Base-by-base conservation (phyloP, 2,888 invertebrate species). In the Epsilonema sp. region DNA sequence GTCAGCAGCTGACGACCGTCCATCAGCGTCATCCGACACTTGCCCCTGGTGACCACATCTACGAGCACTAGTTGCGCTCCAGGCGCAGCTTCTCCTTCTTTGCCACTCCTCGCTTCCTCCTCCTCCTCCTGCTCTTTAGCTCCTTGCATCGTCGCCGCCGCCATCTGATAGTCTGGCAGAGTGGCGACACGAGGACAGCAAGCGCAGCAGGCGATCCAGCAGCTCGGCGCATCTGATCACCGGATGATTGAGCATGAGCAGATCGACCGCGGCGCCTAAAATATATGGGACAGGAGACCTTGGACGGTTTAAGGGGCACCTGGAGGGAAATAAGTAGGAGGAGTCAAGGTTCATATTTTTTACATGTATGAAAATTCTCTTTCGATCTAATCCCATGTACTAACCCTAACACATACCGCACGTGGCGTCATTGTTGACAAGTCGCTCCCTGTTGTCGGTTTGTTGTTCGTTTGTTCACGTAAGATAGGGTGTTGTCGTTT, bases 1-100 rank as follows among this genome's bases (percentile, higher is more conserved):
- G 83, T 70, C 45, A 85, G 69, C 21, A 84, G 67, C 42, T 77
- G 77, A 1, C 82, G 82, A 1, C 81, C 80, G 66, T 83, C 82
- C 59, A 82, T 82, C 13, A 84, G 67, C 83, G 62, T 84, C 83
- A 61, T 82, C 82, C 0, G 82, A 61, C 82, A 82, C 51, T 78
- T 78, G 61, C 82, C 82, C 50, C 80, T 79, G 1, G 81, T 82
- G 26, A 84, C 69, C 42, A 67, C 65, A 64, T 79, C 77, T 36
- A 82, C 79, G 37, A 79, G 79, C 43, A 80, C 74, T n/a, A 82
- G 69, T 52, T 80, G 78, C 8, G 26, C 31, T 31, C 31, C 31
- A 56, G 77, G 76, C 2, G 75, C 72, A 39, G 63, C 57, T 2
- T 52, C 48, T 38, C 38, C n/a, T n/a, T n/a, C n/a, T n/a, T n/a